These are phyloP conservation scores for Tautogolabrus adspersus DNA, from an alignment of 2,113 vertebrate genomes.

Conservation along the genomic window DNA sequence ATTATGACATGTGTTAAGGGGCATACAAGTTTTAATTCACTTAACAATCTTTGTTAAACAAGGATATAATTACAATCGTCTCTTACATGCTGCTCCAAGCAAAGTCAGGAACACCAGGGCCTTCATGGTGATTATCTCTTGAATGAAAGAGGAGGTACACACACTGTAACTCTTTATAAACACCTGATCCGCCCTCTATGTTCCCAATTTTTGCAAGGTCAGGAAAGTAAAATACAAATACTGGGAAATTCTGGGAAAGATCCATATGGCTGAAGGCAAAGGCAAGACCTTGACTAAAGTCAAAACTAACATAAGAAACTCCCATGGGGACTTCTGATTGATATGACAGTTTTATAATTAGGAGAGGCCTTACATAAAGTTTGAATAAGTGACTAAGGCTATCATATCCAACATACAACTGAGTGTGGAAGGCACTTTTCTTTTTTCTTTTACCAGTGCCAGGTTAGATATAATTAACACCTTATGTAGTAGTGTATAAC, in stretches of 20 bases:
- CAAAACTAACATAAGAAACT: background rate
- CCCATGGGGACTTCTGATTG: background rate
- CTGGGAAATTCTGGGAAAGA: conserved; percentile 51
- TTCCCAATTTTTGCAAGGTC: conserved; percentile 3
- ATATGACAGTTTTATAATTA: conserved; percentile 10
- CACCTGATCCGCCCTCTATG: background rate
- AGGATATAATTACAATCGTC: background rate
- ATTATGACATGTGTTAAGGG: background rate
- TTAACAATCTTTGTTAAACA: no score
- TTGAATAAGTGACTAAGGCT: background rate
- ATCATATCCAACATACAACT: no score
- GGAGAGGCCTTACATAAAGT: background rate
- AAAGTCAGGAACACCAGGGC: conserved; percentile 73
- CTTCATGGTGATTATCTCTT: conserved; percentile 62
- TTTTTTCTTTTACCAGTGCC: no score
- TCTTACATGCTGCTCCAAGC: conserved; percentile 76
- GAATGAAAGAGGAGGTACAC: background rate
- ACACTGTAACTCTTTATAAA: conserved; percentile 33
- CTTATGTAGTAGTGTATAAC: background rate
- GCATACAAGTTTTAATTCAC: background rate
- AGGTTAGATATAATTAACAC: background rate
- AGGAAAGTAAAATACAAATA: background rate
- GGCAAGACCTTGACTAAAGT: conserved; percentile 46
- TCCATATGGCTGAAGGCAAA: conserved; percentile 52
- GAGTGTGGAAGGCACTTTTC: no score